Conservation (phyloP, 2,113 vertebrate genomes). For the Pithys albifrons region DNA sequence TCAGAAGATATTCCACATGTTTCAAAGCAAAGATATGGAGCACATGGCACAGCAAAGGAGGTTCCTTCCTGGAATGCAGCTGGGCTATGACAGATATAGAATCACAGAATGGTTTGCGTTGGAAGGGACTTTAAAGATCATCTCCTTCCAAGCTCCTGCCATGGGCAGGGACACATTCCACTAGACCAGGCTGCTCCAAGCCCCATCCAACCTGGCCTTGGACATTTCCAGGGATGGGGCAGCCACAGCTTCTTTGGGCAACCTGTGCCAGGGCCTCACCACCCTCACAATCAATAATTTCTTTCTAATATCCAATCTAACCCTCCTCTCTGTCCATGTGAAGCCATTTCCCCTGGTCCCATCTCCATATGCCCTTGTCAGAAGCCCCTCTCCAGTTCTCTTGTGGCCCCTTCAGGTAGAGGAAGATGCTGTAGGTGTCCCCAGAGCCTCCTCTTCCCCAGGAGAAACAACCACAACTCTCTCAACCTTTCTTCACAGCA, state of each 20-base stretch:
- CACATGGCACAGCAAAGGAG: not conserved
- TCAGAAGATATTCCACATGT: not conserved
- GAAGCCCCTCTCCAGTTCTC: not conserved
- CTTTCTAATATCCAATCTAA: not conserved
- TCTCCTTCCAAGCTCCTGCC: accelerated
- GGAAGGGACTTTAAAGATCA: not conserved
- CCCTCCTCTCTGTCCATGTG: not conserved
- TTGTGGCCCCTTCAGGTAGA: not conserved
- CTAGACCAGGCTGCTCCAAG: accelerated
- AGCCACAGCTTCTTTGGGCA: not conserved
- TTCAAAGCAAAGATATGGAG: not conserved
- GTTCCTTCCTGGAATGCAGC: not conserved
- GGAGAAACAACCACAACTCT: not conserved
- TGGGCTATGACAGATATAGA: accelerated
- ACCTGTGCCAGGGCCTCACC: not conserved
- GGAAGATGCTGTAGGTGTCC: not conserved
- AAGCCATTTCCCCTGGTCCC: not conserved
- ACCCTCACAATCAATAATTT: accelerated
- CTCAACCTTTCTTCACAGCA: not conserved
- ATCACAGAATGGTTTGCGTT: not conserved
- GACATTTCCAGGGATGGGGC: accelerated
- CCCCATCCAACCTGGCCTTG: accelerated
- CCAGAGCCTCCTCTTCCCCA: not conserved
- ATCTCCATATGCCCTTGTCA: not conserved
- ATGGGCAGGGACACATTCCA: not conserved